Percentiles rank a stretch among this genome's conserved stretches.
Conservation (phyloP, 1,140 invertebrate species). For the Saccostrea echinata region DNA sequence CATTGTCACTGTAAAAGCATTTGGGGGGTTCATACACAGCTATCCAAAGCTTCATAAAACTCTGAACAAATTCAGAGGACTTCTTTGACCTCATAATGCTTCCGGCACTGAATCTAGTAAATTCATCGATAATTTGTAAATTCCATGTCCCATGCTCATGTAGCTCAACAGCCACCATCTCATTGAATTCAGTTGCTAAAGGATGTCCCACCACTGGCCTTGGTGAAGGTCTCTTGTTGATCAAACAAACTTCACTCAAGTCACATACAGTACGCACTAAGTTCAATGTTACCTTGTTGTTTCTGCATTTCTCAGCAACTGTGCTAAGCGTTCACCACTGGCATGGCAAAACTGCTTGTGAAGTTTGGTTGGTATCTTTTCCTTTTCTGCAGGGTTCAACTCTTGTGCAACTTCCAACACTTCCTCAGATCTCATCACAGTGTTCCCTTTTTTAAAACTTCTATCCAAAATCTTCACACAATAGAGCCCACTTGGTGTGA, state of each 20-base stretch:
- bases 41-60: conserved; percentile 52
- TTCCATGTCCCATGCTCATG: conserved; percentile 49
- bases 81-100: conserved; percentile 31
- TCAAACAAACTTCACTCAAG: conserved; percentile 52
- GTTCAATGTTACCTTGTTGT: background rate
- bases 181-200: conserved; percentile 58
- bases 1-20: no score
- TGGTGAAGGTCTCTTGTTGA: conserved; percentile 44
- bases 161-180: conserved; percentile 59
- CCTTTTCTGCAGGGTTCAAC: conserved; percentile 36
- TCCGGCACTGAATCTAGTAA: conserved; percentile 56
- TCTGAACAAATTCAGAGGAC: conserved; percentile 47
- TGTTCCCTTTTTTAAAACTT: background rate
- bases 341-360: conserved; percentile 63
- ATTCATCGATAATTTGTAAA: conserved; percentile 54
- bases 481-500: conserved; percentile 61
- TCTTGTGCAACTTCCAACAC: background rate
- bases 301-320: conserved; percentile 52
- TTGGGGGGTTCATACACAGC: conserved; percentile 43
- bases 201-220: conserved; percentile 56
- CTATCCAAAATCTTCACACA: conserved; percentile 51
- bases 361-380: conserved; percentile 42
- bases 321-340: conserved; percentile 37
- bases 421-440: background rate
- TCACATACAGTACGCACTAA: background rate